phyloP scores from a whole-genome alignment of 1,140 invertebrate species.

The Adoxophyes honmai region DNA sequence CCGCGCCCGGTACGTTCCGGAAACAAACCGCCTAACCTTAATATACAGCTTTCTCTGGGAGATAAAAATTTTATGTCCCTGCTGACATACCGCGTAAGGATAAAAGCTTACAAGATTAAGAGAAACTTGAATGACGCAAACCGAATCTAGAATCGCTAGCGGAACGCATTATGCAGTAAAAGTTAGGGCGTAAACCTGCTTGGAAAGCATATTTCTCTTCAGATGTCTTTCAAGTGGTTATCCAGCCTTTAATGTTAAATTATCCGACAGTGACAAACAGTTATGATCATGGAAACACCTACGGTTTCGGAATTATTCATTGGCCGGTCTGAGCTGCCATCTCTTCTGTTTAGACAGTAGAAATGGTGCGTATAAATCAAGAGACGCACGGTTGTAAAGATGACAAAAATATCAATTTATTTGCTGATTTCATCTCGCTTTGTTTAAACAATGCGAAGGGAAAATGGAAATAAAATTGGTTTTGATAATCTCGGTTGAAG shows the following conservation, averaged over 20 bases:
- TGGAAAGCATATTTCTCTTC: conserved; percentile 12
- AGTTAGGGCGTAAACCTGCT: conserved; percentile 11
- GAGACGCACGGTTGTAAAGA: conserved; percentile 7
- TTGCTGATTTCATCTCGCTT: neutral
- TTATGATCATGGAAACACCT: conserved; percentile 16
- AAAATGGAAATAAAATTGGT: too few relatives aligned
- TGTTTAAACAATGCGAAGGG: neutral
- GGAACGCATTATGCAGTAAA: conserved; percentile 11
- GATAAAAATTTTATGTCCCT: conserved; percentile 47
- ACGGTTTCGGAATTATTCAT: conserved; percentile 13
- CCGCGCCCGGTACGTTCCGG: conserved; percentile 33
- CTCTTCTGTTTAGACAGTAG: conserved; percentile 8
- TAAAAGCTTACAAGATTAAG: neutral
- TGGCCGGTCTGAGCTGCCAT: conserved; percentile 8
- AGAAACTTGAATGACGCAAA: neutral
- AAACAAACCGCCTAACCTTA: conserved; percentile 37
- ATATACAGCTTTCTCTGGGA: conserved; percentile 40
- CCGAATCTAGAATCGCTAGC: conserved; percentile 13
- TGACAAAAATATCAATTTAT: conserved; percentile 10
- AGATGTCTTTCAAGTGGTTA: conserved; percentile 6
- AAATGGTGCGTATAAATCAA: conserved; percentile 12
- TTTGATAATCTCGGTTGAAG: too few relatives aligned
- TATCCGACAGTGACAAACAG: conserved; percentile 12
- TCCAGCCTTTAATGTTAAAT: conserved; percentile 2
- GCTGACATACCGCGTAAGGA: conserved; percentile 22